phyloP scores from a whole-genome alignment of 2,888 invertebrate genomes.

The Platynereis dumerilii region DNA sequence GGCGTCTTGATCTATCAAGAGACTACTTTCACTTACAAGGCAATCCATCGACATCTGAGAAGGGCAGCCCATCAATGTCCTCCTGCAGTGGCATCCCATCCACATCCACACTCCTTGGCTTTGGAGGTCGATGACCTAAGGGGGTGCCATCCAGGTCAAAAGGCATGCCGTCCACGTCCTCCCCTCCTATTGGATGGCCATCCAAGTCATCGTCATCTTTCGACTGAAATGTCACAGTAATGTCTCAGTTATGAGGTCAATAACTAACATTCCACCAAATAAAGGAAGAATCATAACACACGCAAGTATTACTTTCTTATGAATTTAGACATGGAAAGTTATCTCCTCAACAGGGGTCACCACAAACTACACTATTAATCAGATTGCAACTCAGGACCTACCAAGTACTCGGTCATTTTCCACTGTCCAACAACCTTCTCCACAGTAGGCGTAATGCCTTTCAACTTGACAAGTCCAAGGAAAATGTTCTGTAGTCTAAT shows the following conservation, averaged over 20 bases:
- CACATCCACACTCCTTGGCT: background rate
- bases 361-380: too few relatives aligned
- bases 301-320: too few relatives aligned
- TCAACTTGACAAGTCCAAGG: slow-evolving; percentile 73
- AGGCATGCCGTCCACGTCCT: slow-evolving; percentile 3
- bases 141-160: background rate
- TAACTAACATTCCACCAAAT: too few relatives aligned
- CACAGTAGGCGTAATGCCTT: slow-evolving; percentile 3
- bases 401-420: background rate
- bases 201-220: slow-evolving; percentile 13
- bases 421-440: background rate
- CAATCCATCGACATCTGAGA: slow-evolving; percentile 74
- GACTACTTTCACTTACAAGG: slow-evolving; percentile 69
- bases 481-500: slow-evolving; percentile 88
- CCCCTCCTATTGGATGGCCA: background rate
- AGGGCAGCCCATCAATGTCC: slow-evolving; percentile 10
- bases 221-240: background rate
- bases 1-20: too few relatives aligned
- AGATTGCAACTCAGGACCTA: too few relatives aligned
- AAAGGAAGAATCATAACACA: too few relatives aligned
- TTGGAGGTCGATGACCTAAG: background rate
- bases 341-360: too few relatives aligned
- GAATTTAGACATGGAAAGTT: too few relatives aligned
- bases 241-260: too few relatives aligned
- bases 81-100: slow-evolving; percentile 15